These are phyloP conservation scores for Columba janthina DNA, from an alignment of 2,113 vertebrate genomes.

Conservation along the genomic window DNA sequence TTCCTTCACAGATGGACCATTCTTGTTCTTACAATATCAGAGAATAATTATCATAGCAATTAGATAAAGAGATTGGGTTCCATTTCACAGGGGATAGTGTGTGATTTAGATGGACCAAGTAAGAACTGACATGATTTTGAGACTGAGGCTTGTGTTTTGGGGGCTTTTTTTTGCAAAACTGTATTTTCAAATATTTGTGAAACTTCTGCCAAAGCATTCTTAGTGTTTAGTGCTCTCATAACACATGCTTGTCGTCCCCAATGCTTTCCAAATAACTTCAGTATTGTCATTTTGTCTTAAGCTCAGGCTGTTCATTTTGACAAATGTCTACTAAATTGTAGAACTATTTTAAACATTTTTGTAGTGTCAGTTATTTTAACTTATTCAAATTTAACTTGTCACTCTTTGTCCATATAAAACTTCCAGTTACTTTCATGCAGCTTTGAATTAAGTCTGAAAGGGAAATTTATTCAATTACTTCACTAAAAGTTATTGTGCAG, in stretches of 20 bases:
- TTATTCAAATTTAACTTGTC: background rate
- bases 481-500: too few species aligned
- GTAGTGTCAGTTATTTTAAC: background rate
- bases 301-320: background rate
- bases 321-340: background rate
- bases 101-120: background rate
- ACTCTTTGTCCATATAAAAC: background rate
- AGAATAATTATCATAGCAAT: conserved; percentile 25
- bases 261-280: background rate
- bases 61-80: background rate
- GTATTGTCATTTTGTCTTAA: background rate
- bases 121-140: background rate
- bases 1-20: conserved; percentile 22
- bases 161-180: background rate
- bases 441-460: too few species aligned
- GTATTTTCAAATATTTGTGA: background rate
- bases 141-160: background rate
- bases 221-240: background rate
- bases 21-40: background rate
- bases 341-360: background rate
- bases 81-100: background rate
- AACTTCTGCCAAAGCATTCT: background rate
- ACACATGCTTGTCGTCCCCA: background rate
- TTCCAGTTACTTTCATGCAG: background rate
- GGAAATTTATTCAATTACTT: too few species aligned